Percentiles rank a stretch among this genome's conserved stretches.
Evolutionary conservation across 2,888 invertebrate genomes (phyloP).

Genomic region (Bhutanitis thaidina): DNA sequence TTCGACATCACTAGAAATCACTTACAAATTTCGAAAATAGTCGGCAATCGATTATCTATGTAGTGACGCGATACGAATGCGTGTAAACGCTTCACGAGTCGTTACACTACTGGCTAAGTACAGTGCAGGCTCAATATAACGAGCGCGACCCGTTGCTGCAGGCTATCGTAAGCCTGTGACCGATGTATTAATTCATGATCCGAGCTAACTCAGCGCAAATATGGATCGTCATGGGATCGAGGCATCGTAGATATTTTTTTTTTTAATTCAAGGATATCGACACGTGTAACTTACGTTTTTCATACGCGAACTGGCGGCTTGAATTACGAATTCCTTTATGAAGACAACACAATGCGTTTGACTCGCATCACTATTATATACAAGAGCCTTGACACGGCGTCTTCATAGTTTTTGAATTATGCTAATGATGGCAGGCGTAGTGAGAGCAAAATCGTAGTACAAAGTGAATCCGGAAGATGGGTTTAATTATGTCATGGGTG

Average conservation of each 20-base stretch:
- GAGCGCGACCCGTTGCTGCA: slow-evolving; percentile 39
- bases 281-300: slow-evolving; percentile 29
- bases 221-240: slow-evolving; percentile 39
- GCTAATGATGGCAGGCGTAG: neutral
- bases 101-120: slow-evolving; percentile 51
- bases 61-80: slow-evolving; percentile 34
- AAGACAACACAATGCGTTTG: neutral
- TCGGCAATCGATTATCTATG: slow-evolving; percentile 19
- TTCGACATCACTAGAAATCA: slow-evolving; percentile 21
- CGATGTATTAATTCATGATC: slow-evolving; percentile 59
- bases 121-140: slow-evolving; percentile 25
- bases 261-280: slow-evolving; percentile 29
- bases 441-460: too few relatives aligned
- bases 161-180: slow-evolving; percentile 32
- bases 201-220: slow-evolving; percentile 45
- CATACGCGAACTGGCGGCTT: slow-evolving; percentile 16
- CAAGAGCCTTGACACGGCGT: slow-evolving; percentile 5
- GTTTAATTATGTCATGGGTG: too few relatives aligned
- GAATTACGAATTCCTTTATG: slow-evolving; percentile 21
- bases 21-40: slow-evolving; percentile 25
- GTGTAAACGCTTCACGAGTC: slow-evolving; percentile 58
- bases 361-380: slow-evolving; percentile 7
- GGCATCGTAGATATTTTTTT: slow-evolving; percentile 39
- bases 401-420: neutral
- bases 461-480: too few relatives aligned